Base-by-base conservation (phyloP, 1,140 invertebrate species). In the Drosophila ogumai region DNA sequence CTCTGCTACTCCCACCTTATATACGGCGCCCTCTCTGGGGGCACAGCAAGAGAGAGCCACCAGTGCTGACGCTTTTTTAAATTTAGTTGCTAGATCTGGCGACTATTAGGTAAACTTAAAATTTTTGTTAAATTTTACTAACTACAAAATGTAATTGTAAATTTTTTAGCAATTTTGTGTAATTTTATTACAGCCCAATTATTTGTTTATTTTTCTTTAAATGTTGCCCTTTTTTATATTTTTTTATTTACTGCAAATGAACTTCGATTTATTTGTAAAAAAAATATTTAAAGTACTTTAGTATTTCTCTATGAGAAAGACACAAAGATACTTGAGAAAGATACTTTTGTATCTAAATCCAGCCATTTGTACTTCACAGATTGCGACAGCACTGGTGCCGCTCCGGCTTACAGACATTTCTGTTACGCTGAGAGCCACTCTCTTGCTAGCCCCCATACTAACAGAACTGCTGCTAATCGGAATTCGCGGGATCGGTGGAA, bases 31-130 rank as follows among this genome's bases (percentile, higher is more conserved):
- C 78, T 86, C 75, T 65, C 56, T 71, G 74, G 43, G 68, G 46
- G 61, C 77, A 77, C 69, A 56, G 68, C 59, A 77, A 60, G 68
- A 85, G 59, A 85, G 81, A 7, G 38, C 3, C 13, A n/a, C 13
- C 46, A 47, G 46, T 47, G 46, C 22, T 47, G 46, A 0, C 46
- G 9, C 46, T 8, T 32, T 2, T 32, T 7, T 9, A 32, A 32
- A 9, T 32, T 8, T 9, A 5, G 22, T 17, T 15, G 19, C 17
- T 43, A 43, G 17, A 19, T 19, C 8, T 5, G n/a, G n/a, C n/a
- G 3, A 8, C 3, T 28, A 28, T 28, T 28, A 28, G 1, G 25
- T 28, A 28, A 28, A 28, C 5, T 28, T 28, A 0, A 28, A 6
- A 28, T 28, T 0, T 28, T 38, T 38, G 9, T 44, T 44, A 12